These are phyloP conservation scores for Neodiprion fabricii DNA, from an alignment of 1,140 invertebrate genomes.

Conservation along the genomic window DNA sequence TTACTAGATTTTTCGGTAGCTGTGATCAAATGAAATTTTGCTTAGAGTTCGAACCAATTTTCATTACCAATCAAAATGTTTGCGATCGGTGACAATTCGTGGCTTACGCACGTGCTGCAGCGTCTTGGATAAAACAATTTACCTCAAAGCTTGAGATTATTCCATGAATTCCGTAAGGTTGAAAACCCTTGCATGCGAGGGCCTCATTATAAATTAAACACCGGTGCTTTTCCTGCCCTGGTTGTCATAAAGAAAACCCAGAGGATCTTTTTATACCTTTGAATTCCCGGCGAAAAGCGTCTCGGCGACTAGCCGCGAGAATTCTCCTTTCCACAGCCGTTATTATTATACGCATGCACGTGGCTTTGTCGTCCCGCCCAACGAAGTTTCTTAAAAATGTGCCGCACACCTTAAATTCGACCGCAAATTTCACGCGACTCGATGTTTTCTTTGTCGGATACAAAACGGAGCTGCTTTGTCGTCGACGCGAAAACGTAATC, in stretches of 20 bases:
- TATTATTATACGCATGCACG: neutral
- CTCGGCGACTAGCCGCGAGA: neutral
- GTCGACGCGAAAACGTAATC: no score
- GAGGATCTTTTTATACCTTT: neutral
- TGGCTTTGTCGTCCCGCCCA: neutral
- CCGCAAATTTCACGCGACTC: neutral
- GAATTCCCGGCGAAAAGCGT: neutral
- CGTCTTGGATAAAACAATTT: no score
- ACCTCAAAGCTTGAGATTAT: no score
- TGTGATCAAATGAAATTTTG: no score
- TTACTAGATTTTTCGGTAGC: no score
- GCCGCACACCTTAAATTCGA: neutral
- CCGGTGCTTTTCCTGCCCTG: neutral
- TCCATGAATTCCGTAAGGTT: neutral
- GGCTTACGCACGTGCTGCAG: no score
- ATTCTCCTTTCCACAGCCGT: neutral
- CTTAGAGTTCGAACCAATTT: no score
- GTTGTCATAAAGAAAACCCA: neutral
- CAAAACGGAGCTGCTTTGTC: neutral
- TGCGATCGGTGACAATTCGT: no score
- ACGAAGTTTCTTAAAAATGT: neutral
- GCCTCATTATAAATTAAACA: slow-evolving; percentile 1
- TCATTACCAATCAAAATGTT: no score
- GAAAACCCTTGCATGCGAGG: neutral
- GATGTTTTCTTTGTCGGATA: neutral